These are phyloP conservation scores for Elanus axillaris DNA, from an alignment of 2,113 vertebrate genomes.

Conservation along the genomic window DNA sequence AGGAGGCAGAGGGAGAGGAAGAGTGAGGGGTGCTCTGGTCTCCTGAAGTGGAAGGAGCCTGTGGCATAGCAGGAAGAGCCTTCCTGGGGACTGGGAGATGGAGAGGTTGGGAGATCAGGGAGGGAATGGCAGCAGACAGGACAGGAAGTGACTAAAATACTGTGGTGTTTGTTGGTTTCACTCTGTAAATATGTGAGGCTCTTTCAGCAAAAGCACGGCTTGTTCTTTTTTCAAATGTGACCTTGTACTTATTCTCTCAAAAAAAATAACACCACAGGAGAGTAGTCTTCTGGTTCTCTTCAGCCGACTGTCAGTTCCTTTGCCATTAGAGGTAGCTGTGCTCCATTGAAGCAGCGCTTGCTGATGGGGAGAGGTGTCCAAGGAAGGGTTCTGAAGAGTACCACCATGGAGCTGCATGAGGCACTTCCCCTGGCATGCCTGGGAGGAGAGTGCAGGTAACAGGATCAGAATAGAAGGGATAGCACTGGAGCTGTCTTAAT, in stretches of 20 bases:
- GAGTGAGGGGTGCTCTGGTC: neutral
- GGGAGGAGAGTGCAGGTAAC: neutral
- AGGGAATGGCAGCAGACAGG: neutral
- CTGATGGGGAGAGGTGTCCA: neutral
- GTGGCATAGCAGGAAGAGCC: neutral
- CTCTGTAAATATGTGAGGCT: neutral
- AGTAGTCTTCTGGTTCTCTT: neutral
- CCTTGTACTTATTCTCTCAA: neutral
- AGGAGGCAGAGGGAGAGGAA: neutral
- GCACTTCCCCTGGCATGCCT: neutral
- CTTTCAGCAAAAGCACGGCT: neutral
- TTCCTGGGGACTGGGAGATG: neutral
- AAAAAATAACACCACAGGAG: neutral
- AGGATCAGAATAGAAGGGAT: neutral
- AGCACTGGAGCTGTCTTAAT: neutral
- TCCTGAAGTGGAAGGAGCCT: neutral
- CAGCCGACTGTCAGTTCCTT: neutral
- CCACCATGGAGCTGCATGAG: neutral
- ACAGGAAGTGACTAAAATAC: slow-evolving; percentile 24
- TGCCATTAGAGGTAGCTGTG: neutral
- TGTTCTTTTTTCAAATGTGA: slow-evolving; percentile 19
- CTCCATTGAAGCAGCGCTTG: neutral
- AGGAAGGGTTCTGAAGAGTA: neutral
- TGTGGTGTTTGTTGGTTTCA: neutral
- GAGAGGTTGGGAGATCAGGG: neutral